Base-by-base conservation (phyloP, 2,797 vertebrate species). In the Prunella strophiata region DNA sequence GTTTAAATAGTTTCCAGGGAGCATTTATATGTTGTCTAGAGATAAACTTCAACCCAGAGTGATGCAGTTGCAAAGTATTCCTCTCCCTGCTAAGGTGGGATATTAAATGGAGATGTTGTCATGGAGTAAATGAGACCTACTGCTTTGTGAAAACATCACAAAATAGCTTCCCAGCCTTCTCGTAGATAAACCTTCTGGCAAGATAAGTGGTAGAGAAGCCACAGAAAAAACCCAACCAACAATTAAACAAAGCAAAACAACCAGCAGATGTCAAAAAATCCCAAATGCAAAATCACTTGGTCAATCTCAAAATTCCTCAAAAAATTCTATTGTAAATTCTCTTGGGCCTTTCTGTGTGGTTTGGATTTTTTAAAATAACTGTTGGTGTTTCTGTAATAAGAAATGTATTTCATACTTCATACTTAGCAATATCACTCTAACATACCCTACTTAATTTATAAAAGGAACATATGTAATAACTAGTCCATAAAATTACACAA, bases 1-100 rank as follows among this genome's bases (percentile, higher is more conserved):
- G 74, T 36, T 85, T 89, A 86, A 96, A 94, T 67, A 82, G 34
- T 67, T 96, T 91, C 88, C 94, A 93, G 78, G 50, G 61, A 71
- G 18, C 25, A 3, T 91, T 88, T 93, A 51, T 76, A 57, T 5
- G 13, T 90, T 85, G 63, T 74, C 62, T 76, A 50, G 82, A 85
- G 80, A 93, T 74, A 93, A 86, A 76, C 38, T 86, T 87, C 79
- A 85, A 65, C 38, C 42, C 58, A 73, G 20, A 89, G 36, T 11
- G 52, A 63, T 65, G 45, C 38, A 82, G 71, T 65, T 1, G 4
- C 26, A 85, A 75, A 58, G 29, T 40, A 65, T 42, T 58, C 4
- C 0, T 40, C 32, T 77, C 48, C 11, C 63, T 57, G 27, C 23
- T 54, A 79, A 78, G 18, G 38, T 16, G 25, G 42, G 27, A 52